Percentiles rank a stretch among this genome's conserved stretches.
Conservation (phyloP, 2,888 invertebrate species). For the Spisula solida region DNA sequence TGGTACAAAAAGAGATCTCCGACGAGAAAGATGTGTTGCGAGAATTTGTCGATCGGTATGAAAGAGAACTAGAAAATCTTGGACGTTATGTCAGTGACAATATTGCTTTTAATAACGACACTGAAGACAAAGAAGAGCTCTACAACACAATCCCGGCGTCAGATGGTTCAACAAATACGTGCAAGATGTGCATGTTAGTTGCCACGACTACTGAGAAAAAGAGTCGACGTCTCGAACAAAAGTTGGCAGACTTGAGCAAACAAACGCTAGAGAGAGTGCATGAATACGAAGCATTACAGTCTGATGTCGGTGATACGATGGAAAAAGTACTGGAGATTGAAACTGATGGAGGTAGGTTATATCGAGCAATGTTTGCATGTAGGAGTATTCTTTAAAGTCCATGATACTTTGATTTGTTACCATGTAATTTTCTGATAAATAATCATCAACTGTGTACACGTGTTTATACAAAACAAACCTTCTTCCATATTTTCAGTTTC, state of each 20-base stretch:
- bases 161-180: neutral
- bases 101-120: neutral
- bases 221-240: neutral
- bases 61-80: neutral
- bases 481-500: too few relatives aligned
- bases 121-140: neutral
- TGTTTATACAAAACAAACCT: too few relatives aligned
- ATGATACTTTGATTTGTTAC: neutral
- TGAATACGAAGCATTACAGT: neutral
- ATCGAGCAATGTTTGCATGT: neutral
- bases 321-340: neutral
- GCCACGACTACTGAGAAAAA: constrained; percentile 7
- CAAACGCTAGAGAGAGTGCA: neutral
- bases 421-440: neutral
- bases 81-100: constrained; percentile 6
- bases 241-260: neutral
- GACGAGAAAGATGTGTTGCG: neutral
- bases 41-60: neutral
- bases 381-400: too few relatives aligned
- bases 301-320: neutral
- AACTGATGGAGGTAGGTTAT: neutral
- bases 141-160: neutral
- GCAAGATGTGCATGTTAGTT: constrained; percentile 13
- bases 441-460: neutral
- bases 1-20: neutral